Evolutionary conservation across 2,888 invertebrate species (phyloP).

Genomic region (Notodonta ziczac): DNA sequence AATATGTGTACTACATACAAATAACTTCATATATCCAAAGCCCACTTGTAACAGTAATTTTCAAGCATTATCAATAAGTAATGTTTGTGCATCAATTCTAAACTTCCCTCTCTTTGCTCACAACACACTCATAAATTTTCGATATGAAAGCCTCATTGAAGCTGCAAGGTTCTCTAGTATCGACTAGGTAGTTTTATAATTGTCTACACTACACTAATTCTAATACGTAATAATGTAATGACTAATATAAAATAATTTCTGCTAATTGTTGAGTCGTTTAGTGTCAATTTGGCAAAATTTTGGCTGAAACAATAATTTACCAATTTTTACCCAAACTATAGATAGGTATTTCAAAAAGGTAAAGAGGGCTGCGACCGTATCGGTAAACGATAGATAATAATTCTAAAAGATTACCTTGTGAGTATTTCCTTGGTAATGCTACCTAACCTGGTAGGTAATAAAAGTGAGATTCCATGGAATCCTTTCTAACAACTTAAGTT

Average conservation of each 20-base stretch:
- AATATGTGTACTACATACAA: no score
- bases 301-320: conserved; percentile 71
- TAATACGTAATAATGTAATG: conserved; percentile 48
- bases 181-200: conserved; percentile 55
- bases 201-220: conserved; percentile 49
- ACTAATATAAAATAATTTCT: conserved; percentile 56
- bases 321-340: conserved; percentile 21
- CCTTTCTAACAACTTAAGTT: neutral
- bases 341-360: no score
- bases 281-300: conserved; percentile 77
- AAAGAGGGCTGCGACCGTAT: no score
- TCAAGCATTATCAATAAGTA: neutral
- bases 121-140: conserved; percentile 29
- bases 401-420: no score
- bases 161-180: conserved; percentile 47
- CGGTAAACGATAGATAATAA: no score
- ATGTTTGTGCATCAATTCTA: conserved; percentile 8
- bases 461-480: neutral
- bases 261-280: conserved; percentile 61
- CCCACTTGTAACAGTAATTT: neutral
- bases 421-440: neutral
- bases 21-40: no score
- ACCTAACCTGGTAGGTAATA: neutral
- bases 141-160: conserved; percentile 63
- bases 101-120: conserved; percentile 12